phyloP scores from a whole-genome alignment of 2,797 vertebrate species.

The Moxostoma hubbsi region DNA sequence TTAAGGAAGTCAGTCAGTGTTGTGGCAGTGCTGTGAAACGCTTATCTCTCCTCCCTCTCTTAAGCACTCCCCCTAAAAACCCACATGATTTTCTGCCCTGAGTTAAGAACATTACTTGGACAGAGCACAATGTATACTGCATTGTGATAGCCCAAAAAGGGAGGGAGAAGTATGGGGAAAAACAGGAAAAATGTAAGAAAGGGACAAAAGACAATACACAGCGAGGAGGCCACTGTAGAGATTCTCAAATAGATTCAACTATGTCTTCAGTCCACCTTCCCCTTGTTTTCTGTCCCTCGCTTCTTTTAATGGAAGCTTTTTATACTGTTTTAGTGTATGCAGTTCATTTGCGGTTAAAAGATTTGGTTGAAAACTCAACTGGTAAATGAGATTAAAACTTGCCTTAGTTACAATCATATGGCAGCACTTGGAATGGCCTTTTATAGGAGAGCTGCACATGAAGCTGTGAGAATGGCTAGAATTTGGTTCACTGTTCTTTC shows the following conservation, averaged over 20 bases:
- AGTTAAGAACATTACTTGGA: conserved; percentile 59
- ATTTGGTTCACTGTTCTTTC: conserved; percentile 99
- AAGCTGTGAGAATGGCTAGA: conserved; percentile 99
- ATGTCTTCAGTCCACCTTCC: conserved; percentile 4
- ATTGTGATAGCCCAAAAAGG: conserved; percentile 3
- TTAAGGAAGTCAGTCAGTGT: conserved; percentile 1
- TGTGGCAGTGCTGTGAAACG: conserved; percentile 60
- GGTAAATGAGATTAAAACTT: neutral
- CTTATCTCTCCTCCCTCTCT: conserved; percentile 23
- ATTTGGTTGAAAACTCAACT: conserved; percentile 22
- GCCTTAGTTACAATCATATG: conserved; percentile 19
- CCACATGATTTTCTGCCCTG: conserved; percentile 21
- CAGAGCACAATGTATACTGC: conserved; percentile 54
- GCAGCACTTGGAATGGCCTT: conserved; percentile 27
- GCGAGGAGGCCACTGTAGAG: conserved; percentile 29
- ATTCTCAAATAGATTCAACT: conserved; percentile 41
- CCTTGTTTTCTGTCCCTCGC: conserved; percentile 1
- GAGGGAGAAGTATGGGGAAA: neutral
- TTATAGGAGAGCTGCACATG: conserved; percentile 37
- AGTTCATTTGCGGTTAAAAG: conserved; percentile 14
- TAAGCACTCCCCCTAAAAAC: conserved; percentile 61
- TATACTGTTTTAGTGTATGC: neutral
- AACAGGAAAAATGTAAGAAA: neutral
- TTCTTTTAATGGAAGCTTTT: conserved; percentile 10
- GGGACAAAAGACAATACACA: neutral